Evolutionary conservation across 2,113 vertebrate genomes (phyloP).

Genomic region (Hippolais icterina): DNA sequence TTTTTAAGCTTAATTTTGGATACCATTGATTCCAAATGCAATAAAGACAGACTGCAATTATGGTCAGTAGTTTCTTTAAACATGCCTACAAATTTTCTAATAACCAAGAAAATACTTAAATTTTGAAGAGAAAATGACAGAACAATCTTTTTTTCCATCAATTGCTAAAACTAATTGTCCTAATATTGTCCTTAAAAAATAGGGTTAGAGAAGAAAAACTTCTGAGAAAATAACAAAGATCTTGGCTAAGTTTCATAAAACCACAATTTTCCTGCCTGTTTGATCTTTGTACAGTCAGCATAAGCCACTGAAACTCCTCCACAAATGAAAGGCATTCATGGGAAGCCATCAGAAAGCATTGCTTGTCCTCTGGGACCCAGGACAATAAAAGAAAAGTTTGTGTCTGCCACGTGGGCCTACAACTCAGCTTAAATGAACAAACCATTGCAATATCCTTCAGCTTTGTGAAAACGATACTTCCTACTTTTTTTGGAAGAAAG

Average conservation of each 20-base stretch:
- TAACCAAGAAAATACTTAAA: background rate
- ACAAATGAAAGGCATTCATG: slow-evolving; percentile 61
- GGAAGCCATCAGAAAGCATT: slow-evolving; percentile 51
- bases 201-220: slow-evolving; percentile 25
- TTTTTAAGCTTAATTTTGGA: slow-evolving; percentile 24
- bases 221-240: slow-evolving; percentile 28
- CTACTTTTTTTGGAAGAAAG: slow-evolving; percentile 66
- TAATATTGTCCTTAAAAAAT: background rate
- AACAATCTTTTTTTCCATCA: background rate
- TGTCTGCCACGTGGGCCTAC: slow-evolving; percentile 41
- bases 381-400: slow-evolving; percentile 63
- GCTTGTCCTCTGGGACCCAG: slow-evolving; percentile 27
- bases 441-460: slow-evolving; percentile 18
- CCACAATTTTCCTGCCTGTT: slow-evolving; percentile 62
- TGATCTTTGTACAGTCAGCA: slow-evolving; percentile 61
- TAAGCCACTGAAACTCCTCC: slow-evolving; percentile 52
- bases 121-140: background rate
- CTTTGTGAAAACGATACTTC: slow-evolving; percentile 70
- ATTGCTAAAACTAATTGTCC: background rate
- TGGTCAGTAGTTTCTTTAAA: slow-evolving; percentile 13
- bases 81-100: slow-evolving; percentile 2
- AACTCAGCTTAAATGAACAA: slow-evolving; percentile 62
- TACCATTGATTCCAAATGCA: slow-evolving; percentile 29
- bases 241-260: slow-evolving; percentile 38
- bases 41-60: slow-evolving; percentile 24